Percentiles rank a stretch among this genome's conserved stretches.
Conservation (phyloP, 2,888 invertebrate species). For the Cactoblastis cactorum region DNA sequence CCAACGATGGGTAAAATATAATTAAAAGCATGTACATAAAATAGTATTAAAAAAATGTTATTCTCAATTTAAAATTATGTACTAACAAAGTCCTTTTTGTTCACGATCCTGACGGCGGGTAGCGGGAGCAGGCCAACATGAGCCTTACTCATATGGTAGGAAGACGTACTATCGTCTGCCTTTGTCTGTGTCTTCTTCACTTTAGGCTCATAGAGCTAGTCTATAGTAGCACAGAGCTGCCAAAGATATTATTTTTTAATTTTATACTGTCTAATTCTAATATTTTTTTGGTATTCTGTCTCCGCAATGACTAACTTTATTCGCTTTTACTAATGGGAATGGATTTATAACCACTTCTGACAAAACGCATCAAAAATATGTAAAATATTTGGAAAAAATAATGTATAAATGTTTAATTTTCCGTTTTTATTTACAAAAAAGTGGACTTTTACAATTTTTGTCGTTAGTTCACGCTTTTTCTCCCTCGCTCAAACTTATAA, state of each 20-base stretch:
- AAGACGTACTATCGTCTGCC: conserved; percentile 55
- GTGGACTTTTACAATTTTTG: too few species aligned
- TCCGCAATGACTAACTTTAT: background rate
- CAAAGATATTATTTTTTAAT: background rate
- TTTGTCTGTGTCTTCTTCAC: conserved; percentile 37
- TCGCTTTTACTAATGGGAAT: background rate
- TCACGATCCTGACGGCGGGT: conserved; percentile 62
- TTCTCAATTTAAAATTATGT: conserved; percentile 26
- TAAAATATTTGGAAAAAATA: too few species aligned
- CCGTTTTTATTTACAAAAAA: too few species aligned
- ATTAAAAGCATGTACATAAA: conserved; percentile 10
- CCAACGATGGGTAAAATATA: background rate
- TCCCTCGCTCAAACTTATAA: too few species aligned
- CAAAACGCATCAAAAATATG: too few species aligned
- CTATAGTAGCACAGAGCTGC: background rate
- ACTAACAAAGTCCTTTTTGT: conserved; percentile 68
- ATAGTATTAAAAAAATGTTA: conserved; percentile 11
- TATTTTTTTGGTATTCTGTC: background rate
- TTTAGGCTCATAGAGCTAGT: conserved; percentile 18
- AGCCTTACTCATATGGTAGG: conserved; percentile 74
- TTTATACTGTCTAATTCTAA: background rate
- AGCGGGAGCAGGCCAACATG: conserved; percentile 75
- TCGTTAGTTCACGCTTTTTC: too few species aligned
- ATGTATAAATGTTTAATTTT: too few species aligned
- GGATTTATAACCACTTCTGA: too few species aligned